Percentiles rank a stretch among this genome's conserved stretches.
Conservation (phyloP, 2,113 vertebrate genomes). For the Camelus bactrianus region DNA sequence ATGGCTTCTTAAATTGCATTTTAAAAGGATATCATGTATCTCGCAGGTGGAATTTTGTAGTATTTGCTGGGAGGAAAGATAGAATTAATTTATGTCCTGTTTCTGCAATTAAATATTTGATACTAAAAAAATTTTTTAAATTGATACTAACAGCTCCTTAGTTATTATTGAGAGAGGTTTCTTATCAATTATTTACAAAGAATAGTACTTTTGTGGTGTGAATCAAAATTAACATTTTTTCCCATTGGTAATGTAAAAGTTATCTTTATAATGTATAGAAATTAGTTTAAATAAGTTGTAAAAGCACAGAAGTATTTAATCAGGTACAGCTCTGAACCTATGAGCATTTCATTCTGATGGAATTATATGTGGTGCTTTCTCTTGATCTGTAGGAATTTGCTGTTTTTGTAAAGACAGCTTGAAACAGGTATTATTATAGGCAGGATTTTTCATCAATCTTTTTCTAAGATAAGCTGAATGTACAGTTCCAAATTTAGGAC, state of each 20-base stretch:
- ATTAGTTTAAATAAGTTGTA: slow-evolving; percentile 43
- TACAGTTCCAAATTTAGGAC: slow-evolving; percentile 39
- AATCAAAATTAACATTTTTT: slow-evolving; percentile 46
- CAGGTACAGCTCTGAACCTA: neutral
- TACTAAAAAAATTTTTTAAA: neutral
- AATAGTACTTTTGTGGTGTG: neutral
- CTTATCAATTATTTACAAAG: slow-evolving; percentile 54
- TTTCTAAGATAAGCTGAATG: slow-evolving; percentile 14
- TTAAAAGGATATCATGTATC: slow-evolving; percentile 12
- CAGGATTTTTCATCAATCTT: slow-evolving; percentile 11
- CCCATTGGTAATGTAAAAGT: slow-evolving; percentile 38
- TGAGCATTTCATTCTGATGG: slow-evolving; percentile 12
- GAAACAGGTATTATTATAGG: slow-evolving; percentile 22
- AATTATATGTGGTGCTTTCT: neutral
- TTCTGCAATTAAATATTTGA: slow-evolving; percentile 54
- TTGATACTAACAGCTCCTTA: slow-evolving; percentile 32
- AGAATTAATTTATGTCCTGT: slow-evolving; percentile 26
- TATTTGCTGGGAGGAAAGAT: slow-evolving; percentile 47
- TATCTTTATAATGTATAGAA: slow-evolving; percentile 45
- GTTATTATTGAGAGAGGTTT: slow-evolving; percentile 30
- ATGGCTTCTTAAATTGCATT: slow-evolving; percentile 49
- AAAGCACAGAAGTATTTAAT: slow-evolving; percentile 5
- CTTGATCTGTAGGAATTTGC: neutral
- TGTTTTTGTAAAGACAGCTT: slow-evolving; percentile 53
- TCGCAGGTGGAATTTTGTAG: slow-evolving; percentile 62